A percentile compares a stretch with the other conserved stretches of the same genome.
phyloP scores from a whole-genome alignment of 2,113 vertebrate genomes.

The Pantherophis guttatus region DNA sequence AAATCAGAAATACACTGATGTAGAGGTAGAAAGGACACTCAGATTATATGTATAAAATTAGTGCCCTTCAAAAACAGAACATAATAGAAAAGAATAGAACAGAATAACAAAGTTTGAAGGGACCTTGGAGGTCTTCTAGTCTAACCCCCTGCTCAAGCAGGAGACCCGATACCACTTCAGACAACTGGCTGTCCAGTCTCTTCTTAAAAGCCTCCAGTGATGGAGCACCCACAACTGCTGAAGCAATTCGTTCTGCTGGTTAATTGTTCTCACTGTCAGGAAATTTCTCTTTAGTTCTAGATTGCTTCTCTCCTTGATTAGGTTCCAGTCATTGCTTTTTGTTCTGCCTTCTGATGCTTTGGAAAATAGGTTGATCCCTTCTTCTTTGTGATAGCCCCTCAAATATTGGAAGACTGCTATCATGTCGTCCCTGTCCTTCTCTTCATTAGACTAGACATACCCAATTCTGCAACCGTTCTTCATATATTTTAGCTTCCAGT shows the following conservation, averaged over 20 bases:
- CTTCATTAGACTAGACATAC: too few species aligned
- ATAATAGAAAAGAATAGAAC: too few species aligned
- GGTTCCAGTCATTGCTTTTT: too few species aligned
- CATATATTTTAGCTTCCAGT: too few species aligned
- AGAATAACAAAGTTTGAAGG: too few species aligned
- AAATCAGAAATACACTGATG: not conserved
- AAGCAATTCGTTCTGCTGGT: not conserved
- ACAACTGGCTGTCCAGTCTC: not conserved
- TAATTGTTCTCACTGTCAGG: not conserved
- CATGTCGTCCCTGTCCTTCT: too few species aligned
- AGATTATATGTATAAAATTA: not conserved
- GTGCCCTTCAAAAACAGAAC: not conserved
- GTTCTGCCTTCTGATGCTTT: not conserved
- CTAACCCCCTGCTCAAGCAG: not conserved
- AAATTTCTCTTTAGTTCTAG: not conserved
- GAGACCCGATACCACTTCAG: not conserved
- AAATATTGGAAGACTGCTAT: not conserved
- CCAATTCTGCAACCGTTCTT: too few species aligned
- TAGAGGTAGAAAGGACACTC: not conserved
- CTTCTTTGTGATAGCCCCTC: not conserved
- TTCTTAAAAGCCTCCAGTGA: not conserved
- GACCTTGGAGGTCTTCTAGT: not conserved
- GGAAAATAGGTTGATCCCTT: not conserved
- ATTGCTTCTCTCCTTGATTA: not conserved
- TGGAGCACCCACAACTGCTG: not conserved